Percentiles rank a stretch among this genome's conserved stretches.
These are phyloP conservation scores for Micromys minutus DNA, from an alignment of 2,113 vertebrate species.

Conservation along the genomic window DNA sequence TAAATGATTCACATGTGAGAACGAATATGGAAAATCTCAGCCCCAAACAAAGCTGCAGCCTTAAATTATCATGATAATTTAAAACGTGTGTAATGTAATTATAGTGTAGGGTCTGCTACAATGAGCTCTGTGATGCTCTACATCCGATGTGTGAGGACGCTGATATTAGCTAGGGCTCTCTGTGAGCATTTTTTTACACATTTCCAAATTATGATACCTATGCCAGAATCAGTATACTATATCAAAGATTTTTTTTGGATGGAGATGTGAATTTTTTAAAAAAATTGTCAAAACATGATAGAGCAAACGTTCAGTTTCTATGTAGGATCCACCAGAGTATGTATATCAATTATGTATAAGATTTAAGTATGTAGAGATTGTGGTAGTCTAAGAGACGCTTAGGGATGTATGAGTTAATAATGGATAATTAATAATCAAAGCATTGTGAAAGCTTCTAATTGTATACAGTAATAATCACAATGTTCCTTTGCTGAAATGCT, in stretches of 20 bases:
- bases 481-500: neutral
- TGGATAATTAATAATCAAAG: neutral
- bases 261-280: conserved; percentile 85
- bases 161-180: conserved; percentile 85
- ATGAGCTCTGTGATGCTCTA: conserved; percentile 75
- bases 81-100: conserved; percentile 83
- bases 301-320: conserved; percentile 87
- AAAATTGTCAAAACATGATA: conserved; percentile 90
- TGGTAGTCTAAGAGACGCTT: conserved; percentile 59
- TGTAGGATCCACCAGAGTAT: conserved; percentile 85
- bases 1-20: conserved; percentile 83
- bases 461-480: neutral
- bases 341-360: conserved; percentile 87
- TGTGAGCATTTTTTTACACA: conserved; percentile 87
- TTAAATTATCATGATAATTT: conserved; percentile 84
- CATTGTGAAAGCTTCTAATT: neutral
- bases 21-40: conserved; percentile 82
- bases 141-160: conserved; percentile 86
- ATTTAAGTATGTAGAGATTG: conserved; percentile 84
- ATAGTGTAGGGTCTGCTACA: conserved; percentile 81
- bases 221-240: conserved; percentile 86
- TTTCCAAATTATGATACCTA: conserved; percentile 86
- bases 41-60: conserved; percentile 81
- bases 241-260: conserved; percentile 89
- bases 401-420: conserved; percentile 20